Base-by-base conservation (phyloP, 2,888 invertebrate species). In the Tridacna gigas region DNA sequence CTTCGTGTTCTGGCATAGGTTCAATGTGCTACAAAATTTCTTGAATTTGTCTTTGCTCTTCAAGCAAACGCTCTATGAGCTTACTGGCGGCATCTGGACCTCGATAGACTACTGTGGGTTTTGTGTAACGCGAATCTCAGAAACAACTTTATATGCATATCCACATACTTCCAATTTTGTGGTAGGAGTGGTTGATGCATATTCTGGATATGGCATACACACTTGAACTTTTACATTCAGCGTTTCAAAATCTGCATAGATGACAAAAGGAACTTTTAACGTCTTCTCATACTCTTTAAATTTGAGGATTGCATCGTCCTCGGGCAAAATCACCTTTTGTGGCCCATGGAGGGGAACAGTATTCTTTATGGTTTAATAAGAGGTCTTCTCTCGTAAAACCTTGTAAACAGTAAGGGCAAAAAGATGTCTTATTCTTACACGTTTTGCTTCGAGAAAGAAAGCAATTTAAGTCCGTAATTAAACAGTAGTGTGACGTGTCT, bases 231-330 rank as follows among this genome's bases (percentile, higher is more conserved):
- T 81, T 37, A 37, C 67, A 63, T 78, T 78, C 5, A 84, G 5
- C 18, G 79, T 84, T 69, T 84, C 79, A 61, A 81, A 81, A 63
- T 84, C 84, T 5, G 84, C 84, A 76, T 84, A 84, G 11, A 84
- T 80, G 3, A 80, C 84, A 37, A 84, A 84, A 7, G 84, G 80
- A 47, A 76, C 80, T 74, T 73, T 81, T 11, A 81, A 25, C 3
- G 60, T 66, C 69, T 81, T 84, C 65, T 80, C 84, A 73, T 60
- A 84, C 11, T 84, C 84, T 74, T 81, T 76, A 67, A 84, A 84
- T 67, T 81, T 25, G 18, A 80, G 61, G 37, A 77, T 80, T 22
- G 74, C 80, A 37, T 51, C 63, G 15, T 47, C 22, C 25, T n/a
- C n/a, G 1, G 79, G 81, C 45, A 81, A 67, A 67, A 76, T 74